Evolutionary conservation across 2,888 invertebrate genomes (phyloP), one percentile per base, ranked within the genome.

Genomic region (Piscicola geometra): DNA sequence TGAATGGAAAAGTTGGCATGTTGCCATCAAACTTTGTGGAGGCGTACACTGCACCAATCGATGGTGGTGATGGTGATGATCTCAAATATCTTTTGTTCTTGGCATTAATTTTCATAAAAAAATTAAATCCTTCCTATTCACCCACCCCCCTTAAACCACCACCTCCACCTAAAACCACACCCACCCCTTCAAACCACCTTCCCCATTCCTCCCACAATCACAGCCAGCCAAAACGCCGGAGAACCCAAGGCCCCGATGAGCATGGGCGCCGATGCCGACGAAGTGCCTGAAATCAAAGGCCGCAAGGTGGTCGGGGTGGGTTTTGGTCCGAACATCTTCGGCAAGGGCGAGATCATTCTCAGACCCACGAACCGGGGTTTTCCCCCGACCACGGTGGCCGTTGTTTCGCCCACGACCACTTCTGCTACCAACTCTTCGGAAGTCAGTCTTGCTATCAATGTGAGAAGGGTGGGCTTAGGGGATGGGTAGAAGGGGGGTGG

Each of bases 291-390:
- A 56, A 83, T 84, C 36, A 83, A 83, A 78, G 84, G 84, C 21
- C 85, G 85, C 80, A 86, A 85, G 76, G 81, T 86, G 18, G 81
- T 81, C 69, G 85, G 85, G 47, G 81, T 86, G 67, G 86, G 86
- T 21, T 80, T 86, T 32, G 86, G 86, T 18, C 73, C 73, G 15
- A 85, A 86, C 79, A 86, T 86, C 76, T 85, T 86, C 80, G 81
- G 47, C 71, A 83, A 81, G 41, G 85, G 83, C 30, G 82, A 82
- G 3, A 83, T 84, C 72, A 83, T 83, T 74, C 79, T 85, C 75
- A 79, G 82, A 41, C 81, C 82, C 18, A 77, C 75, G n/a, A 78
- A 76, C 28, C 21, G 35, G 15, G 75, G 66, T 25, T 36, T 32
- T 30, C 64, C 64, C 1, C 64, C 73, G 5, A 64, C 52, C 60